These are phyloP conservation scores for Coluber constrictor DNA, from an alignment of 2,797 vertebrate species.

Conservation along the genomic window DNA sequence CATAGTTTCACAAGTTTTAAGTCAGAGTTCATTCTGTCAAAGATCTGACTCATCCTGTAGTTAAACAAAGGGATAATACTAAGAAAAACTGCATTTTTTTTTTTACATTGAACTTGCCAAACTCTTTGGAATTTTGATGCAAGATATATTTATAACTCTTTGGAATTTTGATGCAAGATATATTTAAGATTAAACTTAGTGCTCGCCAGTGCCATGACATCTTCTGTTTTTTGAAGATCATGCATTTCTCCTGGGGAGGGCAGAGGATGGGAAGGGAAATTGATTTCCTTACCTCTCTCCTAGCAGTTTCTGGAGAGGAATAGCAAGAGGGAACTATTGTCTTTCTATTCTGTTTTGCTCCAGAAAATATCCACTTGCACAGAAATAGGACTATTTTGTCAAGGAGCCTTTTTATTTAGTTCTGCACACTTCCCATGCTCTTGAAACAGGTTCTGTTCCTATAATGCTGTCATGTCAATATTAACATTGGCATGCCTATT, in stretches of 20 bases:
- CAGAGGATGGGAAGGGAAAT: not conserved
- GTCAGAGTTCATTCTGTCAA: not conserved
- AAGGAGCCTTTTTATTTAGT: not conserved
- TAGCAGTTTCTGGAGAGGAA: not conserved
- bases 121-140: not conserved
- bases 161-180: not conserved
- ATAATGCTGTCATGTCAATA: too few species aligned
- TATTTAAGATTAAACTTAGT: not conserved
- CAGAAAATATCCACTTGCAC: not conserved
- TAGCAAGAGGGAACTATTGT: not conserved
- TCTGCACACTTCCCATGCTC: not conserved
- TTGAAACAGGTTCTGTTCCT: not conserved
- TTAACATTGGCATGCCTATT: too few species aligned
- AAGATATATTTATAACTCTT: not conserved
- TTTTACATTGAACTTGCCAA: not conserved
- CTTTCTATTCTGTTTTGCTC: not conserved
- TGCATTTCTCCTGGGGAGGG: not conserved
- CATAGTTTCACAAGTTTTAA: not conserved
- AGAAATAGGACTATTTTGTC: not conserved
- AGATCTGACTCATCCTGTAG: not conserved
- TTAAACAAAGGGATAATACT: not conserved
- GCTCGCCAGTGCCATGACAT: not conserved
- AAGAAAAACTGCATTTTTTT: not conserved
- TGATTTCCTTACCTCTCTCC: not conserved
- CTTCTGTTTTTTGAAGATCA: not conserved